phyloP scores from a whole-genome alignment of 2,113 vertebrate species.

The Indri indri region DNA sequence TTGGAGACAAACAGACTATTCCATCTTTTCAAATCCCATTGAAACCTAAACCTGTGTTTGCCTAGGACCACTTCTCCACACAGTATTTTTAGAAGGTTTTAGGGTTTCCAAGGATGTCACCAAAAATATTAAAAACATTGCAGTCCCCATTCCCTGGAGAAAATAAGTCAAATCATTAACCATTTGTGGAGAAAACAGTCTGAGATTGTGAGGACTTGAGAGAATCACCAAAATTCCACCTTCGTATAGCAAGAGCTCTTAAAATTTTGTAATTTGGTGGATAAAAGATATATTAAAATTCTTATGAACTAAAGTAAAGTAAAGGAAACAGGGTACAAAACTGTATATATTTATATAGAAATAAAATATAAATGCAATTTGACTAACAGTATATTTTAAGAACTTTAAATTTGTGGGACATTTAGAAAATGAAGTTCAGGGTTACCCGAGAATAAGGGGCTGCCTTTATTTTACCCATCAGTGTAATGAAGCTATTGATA shows the following conservation, averaged over 20 bases:
- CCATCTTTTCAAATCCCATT: not conserved
- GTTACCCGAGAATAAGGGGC: slow-evolving; percentile 8
- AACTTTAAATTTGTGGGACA: not conserved
- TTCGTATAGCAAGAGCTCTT: not conserved
- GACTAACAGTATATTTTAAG: not conserved
- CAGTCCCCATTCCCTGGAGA: not conserved
- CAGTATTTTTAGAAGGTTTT: not conserved
- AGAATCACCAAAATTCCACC: slow-evolving; percentile 40
- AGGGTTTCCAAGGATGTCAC: not conserved
- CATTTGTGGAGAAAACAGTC: not conserved
- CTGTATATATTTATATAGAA: not conserved
- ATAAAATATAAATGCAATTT: not conserved
- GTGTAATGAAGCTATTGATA: not conserved
- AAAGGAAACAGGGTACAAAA: not conserved
- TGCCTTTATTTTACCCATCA: slow-evolving; percentile 24
- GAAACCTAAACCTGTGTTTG: not conserved
- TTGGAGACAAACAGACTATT: not conserved
- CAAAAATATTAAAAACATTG: not conserved
- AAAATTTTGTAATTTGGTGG: not conserved
- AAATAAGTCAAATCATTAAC: not conserved
- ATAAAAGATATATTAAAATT: slow-evolving; percentile 7
- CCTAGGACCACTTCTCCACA: not conserved
- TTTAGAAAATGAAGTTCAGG: not conserved
- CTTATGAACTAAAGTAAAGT: not conserved
- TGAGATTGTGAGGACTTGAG: not conserved